Percentiles rank a stretch among this genome's conserved stretches.
phyloP scores from a whole-genome alignment of 2,113 vertebrate genomes.

The human region GRCh38 chr5:92608501-92609000 shows the following conservation, averaged over 20 bases:
- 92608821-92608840: not conserved
- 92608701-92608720: not conserved
- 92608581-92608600: not conserved
- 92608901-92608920: not conserved
- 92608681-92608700: not conserved
- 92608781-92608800: not conserved
- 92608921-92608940: not conserved
- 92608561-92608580: not conserved
- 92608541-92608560: not conserved
- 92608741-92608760: not conserved
- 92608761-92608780: not conserved
- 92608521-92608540: not conserved
- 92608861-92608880: not conserved
- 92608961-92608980: not conserved
- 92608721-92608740: not conserved
- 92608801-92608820: not conserved
- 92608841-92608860: not conserved
- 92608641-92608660: not conserved
- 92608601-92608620: not conserved
- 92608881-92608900: not conserved
- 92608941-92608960: not conserved
- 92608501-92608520: not conserved
- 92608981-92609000: not conserved
- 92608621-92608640: not conserved
- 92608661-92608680: not conserved